Evolutionary conservation across 92 coral and sea anemone species (phyloP), one percentile per base, ranked within the genome.

Genomic region (Palythoa caribaeorum): DNA sequence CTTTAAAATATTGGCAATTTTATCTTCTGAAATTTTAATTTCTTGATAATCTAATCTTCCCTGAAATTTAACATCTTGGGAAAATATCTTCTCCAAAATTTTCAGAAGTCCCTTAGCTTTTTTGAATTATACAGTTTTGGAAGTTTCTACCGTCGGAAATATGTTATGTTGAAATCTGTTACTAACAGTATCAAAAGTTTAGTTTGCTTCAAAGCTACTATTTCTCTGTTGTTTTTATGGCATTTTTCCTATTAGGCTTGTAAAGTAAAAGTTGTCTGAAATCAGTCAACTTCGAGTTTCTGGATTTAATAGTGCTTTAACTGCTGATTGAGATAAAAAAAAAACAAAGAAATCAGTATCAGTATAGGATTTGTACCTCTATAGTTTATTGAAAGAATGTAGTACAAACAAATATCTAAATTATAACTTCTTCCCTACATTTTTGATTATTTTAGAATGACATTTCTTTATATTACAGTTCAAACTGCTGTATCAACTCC

Each of bases 331-430:
- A 9, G 75, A 3, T 70, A 4, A 70, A 37, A 70, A 28, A 28
- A 28, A 28, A 36, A 21, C 0, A 17, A 66, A 70, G 44, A 70
- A 70, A 70, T 28, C 75, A 70, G 75, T 70, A 20, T 70, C 75
- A 70, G 75, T 70, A 3, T 4, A 70, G 75, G 50, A 28, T 70
- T 70, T 70, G 75, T 70, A 35, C 74, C 74, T 70, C 74, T 28
- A 70, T 70, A 70, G 74, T 70, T 70, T 70, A 70, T 70, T 70
- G 74, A 70, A 70, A 70, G 75, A 70, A 70, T 70, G 14, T 35
- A 70, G 75, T 28, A 70, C 48, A 70, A 4, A 65, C n/a, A 65
- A 3, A 65, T 65, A 65, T 65, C 35, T 65, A 65, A 65, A 8
- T 65, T 65, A 65, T 65, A 65, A 65, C 35, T 65, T 65, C 71